A percentile compares a stretch with the other conserved stretches of the same genome.
Conservation (phyloP, 2,113 vertebrate genomes). For the Galbula dea region DNA sequence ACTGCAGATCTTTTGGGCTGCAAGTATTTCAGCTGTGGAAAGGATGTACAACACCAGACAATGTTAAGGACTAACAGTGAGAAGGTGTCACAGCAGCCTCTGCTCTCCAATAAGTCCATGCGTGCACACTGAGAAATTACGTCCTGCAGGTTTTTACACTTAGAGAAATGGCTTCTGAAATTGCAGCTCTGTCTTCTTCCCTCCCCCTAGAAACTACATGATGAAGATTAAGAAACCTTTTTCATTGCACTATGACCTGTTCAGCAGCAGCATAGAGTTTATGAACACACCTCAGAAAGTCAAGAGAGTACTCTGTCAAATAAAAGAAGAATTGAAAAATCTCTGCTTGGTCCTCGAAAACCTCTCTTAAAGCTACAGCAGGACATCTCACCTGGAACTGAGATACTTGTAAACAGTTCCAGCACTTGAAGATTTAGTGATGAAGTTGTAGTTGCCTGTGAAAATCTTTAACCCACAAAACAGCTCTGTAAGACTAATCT, state of each 20-base stretch:
- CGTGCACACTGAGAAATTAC: not conserved
- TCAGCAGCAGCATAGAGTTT: slow-evolving; percentile 77
- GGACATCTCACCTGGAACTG: not conserved
- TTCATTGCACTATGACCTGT: slow-evolving; percentile 71
- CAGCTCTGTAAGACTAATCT: not conserved
- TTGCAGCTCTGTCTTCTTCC: not conserved
- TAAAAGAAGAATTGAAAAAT: slow-evolving; percentile 76
- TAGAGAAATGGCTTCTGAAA: not conserved
- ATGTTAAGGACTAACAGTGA: not conserved
- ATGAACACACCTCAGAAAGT: slow-evolving; percentile 76
- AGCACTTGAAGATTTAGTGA: not conserved
- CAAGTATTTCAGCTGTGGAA: not conserved
- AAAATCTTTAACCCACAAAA: not conserved
- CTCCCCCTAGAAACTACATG: slow-evolving; percentile 73
- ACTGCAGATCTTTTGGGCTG: not conserved
- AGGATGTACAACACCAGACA: not conserved
- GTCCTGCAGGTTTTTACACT: not conserved
- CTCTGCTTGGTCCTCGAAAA: slow-evolving; percentile 78
- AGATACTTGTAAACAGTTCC: not conserved
- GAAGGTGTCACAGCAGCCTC: not conserved
- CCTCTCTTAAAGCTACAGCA: slow-evolving; percentile 35
- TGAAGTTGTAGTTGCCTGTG: not conserved
- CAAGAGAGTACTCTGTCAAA: slow-evolving; percentile 67
- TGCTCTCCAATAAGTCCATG: not conserved
- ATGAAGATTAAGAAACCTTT: slow-evolving; percentile 78